Percentiles rank a stretch among this genome's conserved stretches.
These are phyloP conservation scores for Syrrhaptes paradoxus DNA, from an alignment of 2,113 vertebrate genomes.

Conservation along the genomic window DNA sequence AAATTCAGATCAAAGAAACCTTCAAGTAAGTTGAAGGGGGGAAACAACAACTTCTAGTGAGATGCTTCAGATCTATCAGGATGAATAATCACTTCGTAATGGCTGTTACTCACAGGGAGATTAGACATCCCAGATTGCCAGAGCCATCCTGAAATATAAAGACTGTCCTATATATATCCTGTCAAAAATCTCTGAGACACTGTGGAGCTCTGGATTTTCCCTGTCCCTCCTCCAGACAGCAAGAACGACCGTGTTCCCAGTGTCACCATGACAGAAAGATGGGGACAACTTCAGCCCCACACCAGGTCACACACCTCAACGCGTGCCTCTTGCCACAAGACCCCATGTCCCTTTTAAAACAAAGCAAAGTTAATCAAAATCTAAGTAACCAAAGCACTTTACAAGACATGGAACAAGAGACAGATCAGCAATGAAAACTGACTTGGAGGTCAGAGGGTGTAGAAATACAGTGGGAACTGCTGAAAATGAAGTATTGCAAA, in stretches of 20 bases:
- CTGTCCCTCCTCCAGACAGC: background rate
- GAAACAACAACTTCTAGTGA: background rate
- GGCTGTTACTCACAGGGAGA: background rate
- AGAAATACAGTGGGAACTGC: background rate
- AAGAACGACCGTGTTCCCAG: background rate
- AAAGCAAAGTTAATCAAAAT: background rate
- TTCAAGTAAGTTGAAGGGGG: background rate
- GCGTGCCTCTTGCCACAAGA: background rate
- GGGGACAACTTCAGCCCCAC: background rate
- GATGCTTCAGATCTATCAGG: background rate
- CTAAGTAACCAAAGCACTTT: background rate
- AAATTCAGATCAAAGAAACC: conserved; percentile 15
- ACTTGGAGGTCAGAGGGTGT: background rate
- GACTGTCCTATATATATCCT: background rate
- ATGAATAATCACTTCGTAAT: conserved; percentile 6
- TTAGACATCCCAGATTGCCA: background rate
- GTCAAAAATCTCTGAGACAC: background rate
- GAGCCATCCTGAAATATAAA: background rate
- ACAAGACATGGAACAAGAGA: background rate
- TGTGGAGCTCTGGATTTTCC: background rate
- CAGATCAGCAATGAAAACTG: background rate
- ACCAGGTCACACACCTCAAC: background rate
- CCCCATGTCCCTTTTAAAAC: background rate
- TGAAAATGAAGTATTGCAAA: background rate
- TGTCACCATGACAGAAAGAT: accelerated